Percentiles rank a stretch among this genome's conserved stretches.
Evolutionary conservation across 2,797 vertebrate species (phyloP).

Genomic region (Spinus olivaceus): DNA sequence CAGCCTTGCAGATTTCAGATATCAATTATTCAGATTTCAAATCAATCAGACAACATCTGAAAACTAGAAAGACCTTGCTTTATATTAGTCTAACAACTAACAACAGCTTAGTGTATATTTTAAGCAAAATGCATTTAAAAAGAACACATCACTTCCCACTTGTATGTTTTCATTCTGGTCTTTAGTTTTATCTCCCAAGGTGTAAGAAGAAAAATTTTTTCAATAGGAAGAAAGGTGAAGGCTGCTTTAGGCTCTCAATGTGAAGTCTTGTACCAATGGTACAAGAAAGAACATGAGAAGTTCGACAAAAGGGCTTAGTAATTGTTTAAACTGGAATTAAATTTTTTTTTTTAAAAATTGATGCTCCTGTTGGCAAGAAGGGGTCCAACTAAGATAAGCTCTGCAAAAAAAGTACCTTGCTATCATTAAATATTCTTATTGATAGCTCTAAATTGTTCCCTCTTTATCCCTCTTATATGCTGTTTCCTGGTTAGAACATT

Average conservation of each 20-base stretch:
- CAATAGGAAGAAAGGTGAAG: background rate
- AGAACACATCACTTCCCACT: background rate
- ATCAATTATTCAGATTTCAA: background rate
- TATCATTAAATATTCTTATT: conserved; percentile 24
- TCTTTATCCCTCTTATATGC: background rate
- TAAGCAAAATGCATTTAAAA: background rate
- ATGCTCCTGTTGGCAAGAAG: background rate
- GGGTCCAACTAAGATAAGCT: conserved; percentile 10
- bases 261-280: background rate
- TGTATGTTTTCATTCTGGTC: background rate
- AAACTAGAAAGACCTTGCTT: background rate
- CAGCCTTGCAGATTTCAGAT: background rate
- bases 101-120: background rate
- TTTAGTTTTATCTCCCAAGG: background rate
- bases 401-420: background rate
- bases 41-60: background rate
- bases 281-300: background rate
- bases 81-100: background rate
- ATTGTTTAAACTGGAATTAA: background rate
- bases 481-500: conserved; percentile 14
- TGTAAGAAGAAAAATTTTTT: background rate
- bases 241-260: background rate
- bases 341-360: background rate
- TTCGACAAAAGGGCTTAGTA: background rate
- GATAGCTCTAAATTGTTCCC: background rate